These are phyloP conservation scores for Rhabdomys dilectus DNA, from an alignment of 2,113 vertebrate species.

Conservation along the genomic window DNA sequence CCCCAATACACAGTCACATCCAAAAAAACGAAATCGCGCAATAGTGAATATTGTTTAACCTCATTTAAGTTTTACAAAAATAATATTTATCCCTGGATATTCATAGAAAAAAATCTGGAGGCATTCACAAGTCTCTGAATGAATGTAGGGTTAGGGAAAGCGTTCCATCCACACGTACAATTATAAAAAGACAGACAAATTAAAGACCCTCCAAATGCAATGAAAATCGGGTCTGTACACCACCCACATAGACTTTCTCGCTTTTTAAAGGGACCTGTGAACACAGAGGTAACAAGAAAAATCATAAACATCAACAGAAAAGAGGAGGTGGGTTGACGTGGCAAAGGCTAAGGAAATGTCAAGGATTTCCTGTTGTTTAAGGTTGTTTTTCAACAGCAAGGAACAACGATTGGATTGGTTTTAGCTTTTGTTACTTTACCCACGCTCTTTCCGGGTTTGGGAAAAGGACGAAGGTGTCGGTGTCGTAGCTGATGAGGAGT, in stretches of 20 bases:
- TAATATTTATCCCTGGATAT: neutral
- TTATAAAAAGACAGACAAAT: neutral
- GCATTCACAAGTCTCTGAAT: constrained; percentile 7
- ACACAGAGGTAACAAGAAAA: neutral
- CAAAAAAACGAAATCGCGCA: neutral
- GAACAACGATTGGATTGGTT: constrained; percentile 49
- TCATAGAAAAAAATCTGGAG: constrained; percentile 26
- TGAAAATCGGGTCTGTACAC: neutral
- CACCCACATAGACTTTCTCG: constrained; percentile 1
- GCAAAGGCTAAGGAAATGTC: constrained; percentile 42
- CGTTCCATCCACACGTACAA: neutral
- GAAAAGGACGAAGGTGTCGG: constrained; percentile 25
- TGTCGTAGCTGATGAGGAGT: neutral
- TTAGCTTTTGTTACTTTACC: constrained; percentile 63
- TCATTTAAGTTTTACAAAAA: neutral
- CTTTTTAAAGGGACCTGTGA: neutral
- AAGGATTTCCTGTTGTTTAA: constrained; percentile 56
- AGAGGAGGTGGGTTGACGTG: constrained; percentile 16
- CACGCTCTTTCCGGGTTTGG: constrained; percentile 5
- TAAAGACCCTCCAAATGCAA: neutral
- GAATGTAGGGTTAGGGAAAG: neutral
- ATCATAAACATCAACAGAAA: constrained; percentile 16
- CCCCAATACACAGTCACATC: neutral
- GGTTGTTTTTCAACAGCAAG: constrained; percentile 39
- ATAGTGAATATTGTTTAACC: neutral